These are phyloP conservation scores for Lithophane socia DNA, from an alignment of 2,888 invertebrate species.

Conservation along the genomic window DNA sequence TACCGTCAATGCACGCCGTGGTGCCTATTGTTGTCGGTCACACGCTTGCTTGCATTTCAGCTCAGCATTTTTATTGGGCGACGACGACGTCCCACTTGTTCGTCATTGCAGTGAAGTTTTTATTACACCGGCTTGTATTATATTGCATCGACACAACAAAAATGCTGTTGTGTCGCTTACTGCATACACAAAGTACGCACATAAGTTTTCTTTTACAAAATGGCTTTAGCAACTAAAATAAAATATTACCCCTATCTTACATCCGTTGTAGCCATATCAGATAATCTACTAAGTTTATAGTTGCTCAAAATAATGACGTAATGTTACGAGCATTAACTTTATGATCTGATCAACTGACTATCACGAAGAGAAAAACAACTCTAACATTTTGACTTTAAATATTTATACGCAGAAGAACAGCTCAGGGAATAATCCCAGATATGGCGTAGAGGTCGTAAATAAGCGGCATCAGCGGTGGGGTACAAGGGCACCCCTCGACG, in stretches of 20 bases:
- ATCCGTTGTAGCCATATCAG: conserved; percentile 14
- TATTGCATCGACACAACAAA: no score
- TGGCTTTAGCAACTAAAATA: neutral
- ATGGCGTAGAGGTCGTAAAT: conserved; percentile 78
- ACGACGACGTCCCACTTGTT: conserved; percentile 61
- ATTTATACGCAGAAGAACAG: conserved; percentile 65
- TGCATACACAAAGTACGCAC: conserved; percentile 8
- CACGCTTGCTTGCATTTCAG: conserved; percentile 78
- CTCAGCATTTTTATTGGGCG: conserved; percentile 73
- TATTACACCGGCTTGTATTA: conserved; percentile 64
- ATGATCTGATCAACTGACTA: conserved; percentile 24
- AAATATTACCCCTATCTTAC: conserved; percentile 2
- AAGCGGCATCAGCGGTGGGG: conserved; percentile 71
- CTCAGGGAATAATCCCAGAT: conserved; percentile 71
- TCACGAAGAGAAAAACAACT: conserved; percentile 20
- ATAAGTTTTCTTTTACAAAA: neutral
- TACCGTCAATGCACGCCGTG: conserved; percentile 73
- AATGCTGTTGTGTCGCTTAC: conserved; percentile 25
- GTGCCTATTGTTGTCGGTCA: conserved; percentile 75
- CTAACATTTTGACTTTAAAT: conserved; percentile 38
- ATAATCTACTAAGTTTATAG: conserved; percentile 20
- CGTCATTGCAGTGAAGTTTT: conserved; percentile 70
- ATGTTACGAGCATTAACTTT: conserved; percentile 13
- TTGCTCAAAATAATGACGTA: conserved; percentile 23
- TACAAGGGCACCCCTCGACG: conserved; percentile 67